A percentile compares a stretch with the other conserved stretches of the same genome.
Conservation (phyloP, 2,797 vertebrate genomes). For the Menidia menidia region DNA sequence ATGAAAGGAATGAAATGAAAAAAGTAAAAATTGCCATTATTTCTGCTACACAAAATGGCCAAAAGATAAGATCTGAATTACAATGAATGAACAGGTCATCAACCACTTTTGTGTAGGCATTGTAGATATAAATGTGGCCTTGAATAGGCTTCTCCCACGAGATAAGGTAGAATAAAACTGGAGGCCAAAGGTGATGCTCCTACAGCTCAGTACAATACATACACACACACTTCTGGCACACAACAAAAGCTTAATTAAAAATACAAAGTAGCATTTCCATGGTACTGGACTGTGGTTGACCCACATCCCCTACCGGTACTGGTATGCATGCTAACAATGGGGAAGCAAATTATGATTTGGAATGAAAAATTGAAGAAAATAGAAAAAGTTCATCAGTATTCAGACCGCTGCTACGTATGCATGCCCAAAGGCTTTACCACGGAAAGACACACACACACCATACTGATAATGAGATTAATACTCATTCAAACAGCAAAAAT, state of each 20-base stretch:
- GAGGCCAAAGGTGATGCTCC: constrained; percentile 67
- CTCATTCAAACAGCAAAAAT: too few relatives aligned
- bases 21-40: too few relatives aligned
- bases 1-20: too few relatives aligned
- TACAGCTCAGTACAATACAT: constrained; percentile 65
- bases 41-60: constrained; percentile 7
- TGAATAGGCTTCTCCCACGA: constrained; percentile 40
- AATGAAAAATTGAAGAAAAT: constrained; percentile 35
- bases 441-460: constrained; percentile 8
- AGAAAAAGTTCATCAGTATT: constrained; percentile 41
- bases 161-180: constrained; percentile 55
- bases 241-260: constrained; percentile 71
- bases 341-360: constrained; percentile 14
- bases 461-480: too few relatives aligned
- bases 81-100: constrained; percentile 39
- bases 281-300: constrained; percentile 51
- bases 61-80: constrained; percentile 42
- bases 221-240: constrained; percentile 46
- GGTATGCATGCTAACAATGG: constrained; percentile 33
- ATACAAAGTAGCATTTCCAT: constrained; percentile 72
- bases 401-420: constrained; percentile 46
- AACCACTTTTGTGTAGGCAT: constrained; percentile 45
- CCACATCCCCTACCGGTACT: constrained; percentile 52
- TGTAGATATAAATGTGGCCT: constrained; percentile 42
- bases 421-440: constrained; percentile 60